Evolutionary conservation across 1,140 invertebrate species (phyloP).

Genomic region (Listronotus oregonensis): DNA sequence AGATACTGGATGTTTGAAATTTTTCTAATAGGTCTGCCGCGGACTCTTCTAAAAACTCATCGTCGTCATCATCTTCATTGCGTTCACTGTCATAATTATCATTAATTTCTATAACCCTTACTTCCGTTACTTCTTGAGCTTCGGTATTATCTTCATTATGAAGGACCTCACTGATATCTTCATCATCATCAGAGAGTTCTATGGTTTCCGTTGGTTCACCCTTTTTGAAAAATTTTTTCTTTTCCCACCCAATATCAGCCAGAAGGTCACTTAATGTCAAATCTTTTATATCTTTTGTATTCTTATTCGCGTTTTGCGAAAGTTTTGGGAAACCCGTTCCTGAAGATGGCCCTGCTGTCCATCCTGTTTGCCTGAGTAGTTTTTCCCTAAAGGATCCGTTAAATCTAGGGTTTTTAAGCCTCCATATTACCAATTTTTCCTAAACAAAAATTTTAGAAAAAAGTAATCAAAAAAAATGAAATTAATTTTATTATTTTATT

Average conservation of each 20-base stretch:
- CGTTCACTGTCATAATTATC: too few relatives aligned
- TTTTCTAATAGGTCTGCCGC: not conserved
- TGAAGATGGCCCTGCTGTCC: slow-evolving; percentile 8
- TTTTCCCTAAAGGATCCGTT: slow-evolving; percentile 25
- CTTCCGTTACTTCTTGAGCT: slow-evolving; percentile 25
- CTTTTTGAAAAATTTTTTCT: not conserved
- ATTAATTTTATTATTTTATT: too few relatives aligned
- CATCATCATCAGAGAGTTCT: slow-evolving; percentile 26
- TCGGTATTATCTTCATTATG: not conserved
- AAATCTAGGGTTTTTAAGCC: slow-evolving; percentile 23
- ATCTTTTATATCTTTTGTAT: not conserved
- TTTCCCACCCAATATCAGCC: not conserved
- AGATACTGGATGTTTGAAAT: too few relatives aligned
- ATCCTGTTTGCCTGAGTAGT: slow-evolving; percentile 10
- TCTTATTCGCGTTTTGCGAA: not conserved
- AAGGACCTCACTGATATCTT: not conserved
- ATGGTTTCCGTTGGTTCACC: slow-evolving; percentile 13
- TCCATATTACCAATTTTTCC: slow-evolving; percentile 20
- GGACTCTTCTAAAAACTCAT: slow-evolving; percentile 13
- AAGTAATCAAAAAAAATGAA: too few relatives aligned
- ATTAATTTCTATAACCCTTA: slow-evolving; percentile 27
- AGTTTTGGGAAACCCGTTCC: slow-evolving; percentile 7
- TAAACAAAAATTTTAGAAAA: slow-evolving; percentile 17
- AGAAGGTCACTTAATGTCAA: slow-evolving; percentile 8
- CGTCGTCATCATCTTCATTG: slow-evolving; percentile 10